phyloP scores from a whole-genome alignment of 2,888 invertebrate genomes.

The Tenthredo distinguenda region DNA sequence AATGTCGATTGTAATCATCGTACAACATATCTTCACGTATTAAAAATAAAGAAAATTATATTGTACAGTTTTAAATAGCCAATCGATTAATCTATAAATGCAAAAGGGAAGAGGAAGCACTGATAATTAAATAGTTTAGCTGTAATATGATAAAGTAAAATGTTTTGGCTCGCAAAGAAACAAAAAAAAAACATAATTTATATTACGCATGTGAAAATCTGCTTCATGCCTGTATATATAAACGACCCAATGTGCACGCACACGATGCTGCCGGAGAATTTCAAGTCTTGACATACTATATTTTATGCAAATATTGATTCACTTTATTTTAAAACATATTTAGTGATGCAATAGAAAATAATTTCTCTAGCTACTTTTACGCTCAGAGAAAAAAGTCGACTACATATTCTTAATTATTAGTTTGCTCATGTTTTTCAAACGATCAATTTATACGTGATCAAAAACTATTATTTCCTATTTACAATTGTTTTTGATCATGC shows the following conservation, averaged over 20 bases:
- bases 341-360: background rate
- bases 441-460: background rate
- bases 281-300: background rate
- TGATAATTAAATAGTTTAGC: background rate
- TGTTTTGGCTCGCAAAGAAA: background rate
- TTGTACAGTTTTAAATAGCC: background rate
- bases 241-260: background rate
- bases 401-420: background rate
- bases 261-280: background rate
- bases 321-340: background rate
- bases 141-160: slow-evolving; percentile 2
- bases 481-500: background rate
- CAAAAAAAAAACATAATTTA: background rate
- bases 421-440: background rate
- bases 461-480: background rate
- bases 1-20: background rate
- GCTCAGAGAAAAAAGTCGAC: background rate
- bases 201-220: background rate
- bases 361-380: background rate
- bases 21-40: background rate
- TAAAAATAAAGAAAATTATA: background rate
- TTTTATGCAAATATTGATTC: background rate
- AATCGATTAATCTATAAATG: background rate
- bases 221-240: background rate
- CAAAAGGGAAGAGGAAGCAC: background rate